phyloP scores from a whole-genome alignment of 1,140 invertebrate genomes.

The Drosophila setifemur region DNA sequence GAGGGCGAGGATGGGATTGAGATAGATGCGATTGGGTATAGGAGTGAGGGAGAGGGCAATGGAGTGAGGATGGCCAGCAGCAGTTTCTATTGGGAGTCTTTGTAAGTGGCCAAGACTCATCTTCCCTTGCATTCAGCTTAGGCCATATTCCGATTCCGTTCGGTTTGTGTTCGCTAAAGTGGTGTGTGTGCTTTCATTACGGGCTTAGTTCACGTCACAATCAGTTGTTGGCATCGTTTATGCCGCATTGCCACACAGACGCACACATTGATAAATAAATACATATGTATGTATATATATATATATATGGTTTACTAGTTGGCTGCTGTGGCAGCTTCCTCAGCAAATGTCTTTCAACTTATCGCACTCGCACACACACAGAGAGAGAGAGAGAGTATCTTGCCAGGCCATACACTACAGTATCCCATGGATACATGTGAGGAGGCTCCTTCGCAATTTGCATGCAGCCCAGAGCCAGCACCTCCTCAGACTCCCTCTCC shows the following conservation, averaged over 20 bases:
- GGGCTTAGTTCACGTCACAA: slow-evolving; percentile 81
- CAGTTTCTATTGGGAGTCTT: slow-evolving; percentile 55
- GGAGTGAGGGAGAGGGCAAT: not conserved
- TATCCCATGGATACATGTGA: slow-evolving; percentile 16
- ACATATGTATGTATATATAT: slow-evolving; percentile 7
- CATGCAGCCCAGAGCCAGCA: slow-evolving; percentile 45
- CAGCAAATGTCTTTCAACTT: slow-evolving; percentile 78
- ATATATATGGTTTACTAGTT: slow-evolving; percentile 49
- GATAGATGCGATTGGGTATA: no score
- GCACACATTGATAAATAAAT: no score
- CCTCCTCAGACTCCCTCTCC: slow-evolving; percentile 14
- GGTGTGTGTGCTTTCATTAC: slow-evolving; percentile 78
- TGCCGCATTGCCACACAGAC: slow-evolving; percentile 67
- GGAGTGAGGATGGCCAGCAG: not conserved
- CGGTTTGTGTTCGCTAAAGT: slow-evolving; percentile 30
- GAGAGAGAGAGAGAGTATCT: no score
- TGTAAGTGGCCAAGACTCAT: slow-evolving; percentile 36
- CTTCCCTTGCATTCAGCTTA: slow-evolving; percentile 3
- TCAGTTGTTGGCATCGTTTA: slow-evolving; percentile 82
- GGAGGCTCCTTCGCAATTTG: slow-evolving; percentile 62
- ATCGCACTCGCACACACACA: slow-evolving; percentile 44
- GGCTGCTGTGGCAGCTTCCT: slow-evolving; percentile 72
- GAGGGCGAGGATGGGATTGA: not conserved
- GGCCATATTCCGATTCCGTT: slow-evolving; percentile 14
- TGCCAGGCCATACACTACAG: not conserved